Conservation (phyloP, 2,888 invertebrate genomes). For the Steinernema hermaphroditum region DNA sequence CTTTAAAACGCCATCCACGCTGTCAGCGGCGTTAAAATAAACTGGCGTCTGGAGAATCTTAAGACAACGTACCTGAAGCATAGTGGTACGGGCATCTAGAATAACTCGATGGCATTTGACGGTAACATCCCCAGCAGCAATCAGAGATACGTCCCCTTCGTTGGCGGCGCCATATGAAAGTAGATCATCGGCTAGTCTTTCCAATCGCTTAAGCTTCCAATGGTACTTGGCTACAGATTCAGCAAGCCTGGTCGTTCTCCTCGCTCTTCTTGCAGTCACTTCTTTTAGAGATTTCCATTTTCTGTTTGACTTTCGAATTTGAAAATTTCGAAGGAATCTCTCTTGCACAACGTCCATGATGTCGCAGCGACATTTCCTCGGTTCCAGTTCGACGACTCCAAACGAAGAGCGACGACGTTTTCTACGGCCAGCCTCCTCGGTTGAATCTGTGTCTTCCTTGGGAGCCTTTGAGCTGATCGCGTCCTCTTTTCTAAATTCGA, state of each 20-base stretch:
- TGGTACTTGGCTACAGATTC: slow-evolving; percentile 14
- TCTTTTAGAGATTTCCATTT: slow-evolving; percentile 29
- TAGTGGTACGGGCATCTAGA: not conserved
- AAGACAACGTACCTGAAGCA: slow-evolving; percentile 2
- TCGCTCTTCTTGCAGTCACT: slow-evolving; percentile 35
- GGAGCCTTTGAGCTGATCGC: not conserved
- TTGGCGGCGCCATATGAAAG: not conserved
- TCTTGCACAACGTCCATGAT: slow-evolving; percentile 34
- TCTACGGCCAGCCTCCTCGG: not conserved
- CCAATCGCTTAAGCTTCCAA: slow-evolving; percentile 17
- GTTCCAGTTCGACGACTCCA: slow-evolving; percentile 7
- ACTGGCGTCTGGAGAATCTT: too few species aligned
- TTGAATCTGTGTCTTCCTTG: not conserved
- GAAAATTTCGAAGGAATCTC: slow-evolving; percentile 43
- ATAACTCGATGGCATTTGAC: slow-evolving; percentile 3
- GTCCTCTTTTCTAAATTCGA: too few species aligned
- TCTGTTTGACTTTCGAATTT: slow-evolving; percentile 1
- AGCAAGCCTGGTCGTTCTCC: slow-evolving; percentile 34
- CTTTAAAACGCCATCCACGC: too few species aligned
- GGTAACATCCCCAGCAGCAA: not conserved
- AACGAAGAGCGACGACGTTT: slow-evolving; percentile 3
- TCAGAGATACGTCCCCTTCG: slow-evolving; percentile 7
- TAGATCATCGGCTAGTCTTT: slow-evolving; percentile 25
- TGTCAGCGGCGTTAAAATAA: too few species aligned
- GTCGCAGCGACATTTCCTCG: slow-evolving; percentile 9